phyloP scores from a whole-genome alignment of 2,113 vertebrate genomes.

The Ascaphus truei region DNA sequence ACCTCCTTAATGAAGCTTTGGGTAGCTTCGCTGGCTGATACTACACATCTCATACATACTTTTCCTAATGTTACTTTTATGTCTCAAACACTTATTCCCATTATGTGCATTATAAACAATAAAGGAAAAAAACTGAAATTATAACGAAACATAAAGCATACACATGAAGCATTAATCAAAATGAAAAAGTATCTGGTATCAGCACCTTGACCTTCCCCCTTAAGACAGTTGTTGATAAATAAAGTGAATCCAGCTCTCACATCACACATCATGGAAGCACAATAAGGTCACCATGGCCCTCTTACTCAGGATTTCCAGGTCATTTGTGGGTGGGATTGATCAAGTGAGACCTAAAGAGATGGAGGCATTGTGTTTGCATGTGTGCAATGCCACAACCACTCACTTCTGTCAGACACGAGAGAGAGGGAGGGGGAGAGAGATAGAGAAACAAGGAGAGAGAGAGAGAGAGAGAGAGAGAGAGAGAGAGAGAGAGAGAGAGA shows the following conservation, averaged over 20 bases:
- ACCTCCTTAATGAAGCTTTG: no score
- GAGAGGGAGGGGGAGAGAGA: not conserved
- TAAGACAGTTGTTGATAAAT: not conserved
- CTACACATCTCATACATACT: no score
- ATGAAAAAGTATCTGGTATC: no score
- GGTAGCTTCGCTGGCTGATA: no score
- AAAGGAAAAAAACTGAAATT: no score
- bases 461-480: not conserved
- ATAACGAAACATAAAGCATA: no score
- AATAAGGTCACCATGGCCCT: conserved; percentile 19
- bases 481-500: not conserved
- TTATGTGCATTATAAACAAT: no score
- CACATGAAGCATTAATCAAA: no score
- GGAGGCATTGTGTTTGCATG: not conserved
- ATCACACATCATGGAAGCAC: conserved; percentile 1
- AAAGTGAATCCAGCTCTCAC: conserved; percentile 6
- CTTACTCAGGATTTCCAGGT: not conserved
- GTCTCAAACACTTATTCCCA: no score
- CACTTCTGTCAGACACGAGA: no score
- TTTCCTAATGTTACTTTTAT: no score
- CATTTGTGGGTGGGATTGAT: not conserved
- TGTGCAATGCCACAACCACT: not conserved
- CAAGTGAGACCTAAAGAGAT: not conserved
- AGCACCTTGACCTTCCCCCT: no score
- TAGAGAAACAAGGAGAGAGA: not conserved